These are phyloP conservation scores for Cydia pomonella DNA, from an alignment of 1,140 invertebrate species.

Conservation along the genomic window DNA sequence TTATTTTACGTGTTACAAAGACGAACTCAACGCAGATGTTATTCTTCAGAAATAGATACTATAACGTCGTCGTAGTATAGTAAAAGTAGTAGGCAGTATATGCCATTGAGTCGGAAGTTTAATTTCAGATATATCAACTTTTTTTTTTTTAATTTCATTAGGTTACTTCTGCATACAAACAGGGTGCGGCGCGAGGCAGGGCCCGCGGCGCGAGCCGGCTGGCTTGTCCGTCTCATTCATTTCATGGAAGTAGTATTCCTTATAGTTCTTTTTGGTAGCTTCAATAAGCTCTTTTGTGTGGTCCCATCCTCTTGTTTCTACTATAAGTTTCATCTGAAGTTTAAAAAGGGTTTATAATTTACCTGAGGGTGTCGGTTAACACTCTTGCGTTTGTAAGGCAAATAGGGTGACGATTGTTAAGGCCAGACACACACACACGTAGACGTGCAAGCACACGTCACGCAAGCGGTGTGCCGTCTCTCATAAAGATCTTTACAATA, in stretches of 20 bases:
- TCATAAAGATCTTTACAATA: no score
- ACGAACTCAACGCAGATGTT: no score
- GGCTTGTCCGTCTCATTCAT: constrained; percentile 50
- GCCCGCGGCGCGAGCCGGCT: constrained; percentile 52
- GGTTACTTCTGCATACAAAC: constrained; percentile 69
- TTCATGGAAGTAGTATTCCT: constrained; percentile 66
- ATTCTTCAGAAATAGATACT: no score
- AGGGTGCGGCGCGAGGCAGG: constrained; percentile 68
- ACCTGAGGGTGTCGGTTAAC: neutral
- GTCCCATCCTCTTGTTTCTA: constrained; percentile 90
- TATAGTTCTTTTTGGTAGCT: constrained; percentile 65
- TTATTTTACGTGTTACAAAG: no score
- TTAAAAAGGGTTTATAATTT: neutral
- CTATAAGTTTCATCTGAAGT: constrained; percentile 87
- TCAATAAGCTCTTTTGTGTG: constrained; percentile 85
- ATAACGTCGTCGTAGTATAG: no score
- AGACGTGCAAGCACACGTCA: no score
- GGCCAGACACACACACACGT: no score
- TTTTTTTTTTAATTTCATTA: neutral
- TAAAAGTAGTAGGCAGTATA: no score
- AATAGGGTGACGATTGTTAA: no score
- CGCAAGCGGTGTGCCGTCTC: no score
- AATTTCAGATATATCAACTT: neutral
- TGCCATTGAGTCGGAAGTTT: neutral
- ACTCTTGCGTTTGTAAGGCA: no score